Base-by-base conservation (phyloP, 1,140 invertebrate genomes). In the Drosophila kanapiae region DNA sequence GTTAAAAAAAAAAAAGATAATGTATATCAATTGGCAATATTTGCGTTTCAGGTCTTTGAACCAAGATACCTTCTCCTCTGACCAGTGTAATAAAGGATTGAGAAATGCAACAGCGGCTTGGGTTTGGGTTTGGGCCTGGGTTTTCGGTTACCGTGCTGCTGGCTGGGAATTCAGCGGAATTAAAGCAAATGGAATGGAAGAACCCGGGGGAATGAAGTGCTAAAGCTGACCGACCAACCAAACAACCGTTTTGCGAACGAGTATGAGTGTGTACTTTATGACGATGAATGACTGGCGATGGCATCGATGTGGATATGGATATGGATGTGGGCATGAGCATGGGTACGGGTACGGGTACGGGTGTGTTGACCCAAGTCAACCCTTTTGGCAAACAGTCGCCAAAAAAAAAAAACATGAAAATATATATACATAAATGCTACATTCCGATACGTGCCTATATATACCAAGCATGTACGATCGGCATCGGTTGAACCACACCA, bases 401-500 rank as follows among this genome's bases (percentile, higher is more conserved):
- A 64, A 65, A 49, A 37, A 27, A 16, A 38, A 14, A 38, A 37
- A n/a, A n/a, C n/a, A n/a, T n/a, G 5, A 38, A 27, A n/a, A 48
- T 29, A 47, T n/a, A 23, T 11, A 18, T 38, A 14, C 51, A 27
- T 40, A 40, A 40, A 31, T 45, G 53, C 45, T 40, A 57, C 60
- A 48, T 64, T 65, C 51, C 48, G 16, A 47, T 65, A 67, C 40
- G 45, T 58, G 54, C 31, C 56, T 35, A 77, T 68, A 77, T 77
- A 77, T 77, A 77, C 77, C 74, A 78, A 51, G 18, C 74, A 77
- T 77, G 74, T 77, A 64, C 74, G 74, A 77, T 77, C 70, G 45
- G 16, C 51, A 60, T 60, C 59, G 42, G 49, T 56, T 49, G 40
- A 47, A 29, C 13, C n/a, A 62, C 33, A 14, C 33, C 0, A 23